These are phyloP conservation scores for Yponomeuta evonymella DNA, from an alignment of 2,888 invertebrate species.

Conservation along the genomic window DNA sequence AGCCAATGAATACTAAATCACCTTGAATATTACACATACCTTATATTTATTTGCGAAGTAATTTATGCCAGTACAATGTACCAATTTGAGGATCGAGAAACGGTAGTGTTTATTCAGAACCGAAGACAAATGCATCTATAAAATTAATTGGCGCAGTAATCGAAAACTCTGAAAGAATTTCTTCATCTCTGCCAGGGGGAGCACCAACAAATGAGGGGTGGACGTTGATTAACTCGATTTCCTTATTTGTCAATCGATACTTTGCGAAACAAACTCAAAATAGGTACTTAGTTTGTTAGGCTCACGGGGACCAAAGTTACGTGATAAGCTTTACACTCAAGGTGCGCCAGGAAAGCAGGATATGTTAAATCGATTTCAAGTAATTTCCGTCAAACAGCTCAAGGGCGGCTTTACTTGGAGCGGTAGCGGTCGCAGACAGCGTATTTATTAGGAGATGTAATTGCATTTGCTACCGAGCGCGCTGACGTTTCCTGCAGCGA, in stretches of 20 bases:
- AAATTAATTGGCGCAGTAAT: constrained; percentile 77
- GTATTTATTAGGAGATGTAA: constrained; percentile 72
- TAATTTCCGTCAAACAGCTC: constrained; percentile 55
- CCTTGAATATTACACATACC: too few species aligned
- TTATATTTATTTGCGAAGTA: too few species aligned
- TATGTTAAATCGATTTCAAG: constrained; percentile 41
- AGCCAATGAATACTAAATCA: too few species aligned
- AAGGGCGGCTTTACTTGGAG: constrained; percentile 54
- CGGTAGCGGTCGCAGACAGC: constrained; percentile 59
- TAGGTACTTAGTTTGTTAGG: constrained; percentile 1
- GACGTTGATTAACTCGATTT: constrained; percentile 76
- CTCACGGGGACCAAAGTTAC: background rate
- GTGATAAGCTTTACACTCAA: constrained; percentile 35
- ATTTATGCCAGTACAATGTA: too few species aligned
- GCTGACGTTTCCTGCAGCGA: constrained; percentile 65
- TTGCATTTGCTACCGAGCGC: constrained; percentile 71
- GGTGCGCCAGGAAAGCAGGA: constrained; percentile 46
- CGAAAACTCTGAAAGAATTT: constrained; percentile 76
- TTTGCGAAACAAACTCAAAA: constrained; percentile 53
- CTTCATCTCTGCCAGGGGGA: constrained; percentile 72
- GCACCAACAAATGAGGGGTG: constrained; percentile 73
- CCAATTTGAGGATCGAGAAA: background rate
- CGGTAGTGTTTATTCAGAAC: constrained; percentile 49
- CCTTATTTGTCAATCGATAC: constrained; percentile 76
- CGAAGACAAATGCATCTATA: constrained; percentile 74